phyloP scores from a whole-genome alignment of 2,113 vertebrate species.

The Nothobranchius kuhntae region DNA sequence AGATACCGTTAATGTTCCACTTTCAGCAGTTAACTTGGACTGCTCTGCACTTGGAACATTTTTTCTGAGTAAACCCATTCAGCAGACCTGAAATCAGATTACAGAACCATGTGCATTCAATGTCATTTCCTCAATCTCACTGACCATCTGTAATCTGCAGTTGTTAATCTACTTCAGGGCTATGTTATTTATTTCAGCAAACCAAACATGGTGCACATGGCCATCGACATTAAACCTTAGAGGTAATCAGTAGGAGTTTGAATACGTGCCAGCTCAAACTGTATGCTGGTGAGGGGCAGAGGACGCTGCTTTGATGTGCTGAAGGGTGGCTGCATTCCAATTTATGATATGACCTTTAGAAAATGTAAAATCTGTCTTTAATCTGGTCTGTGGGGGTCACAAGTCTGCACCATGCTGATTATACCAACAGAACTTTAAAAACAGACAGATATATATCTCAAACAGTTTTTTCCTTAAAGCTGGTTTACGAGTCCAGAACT shows the following conservation, averaged over 20 bases:
- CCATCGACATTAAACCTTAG: conserved; percentile 28
- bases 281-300: conserved; percentile 23
- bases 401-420: conserved; percentile 28
- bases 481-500: background rate
- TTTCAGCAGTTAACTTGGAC: conserved; percentile 25
- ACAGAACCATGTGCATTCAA: conserved; percentile 11
- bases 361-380: conserved; percentile 33
- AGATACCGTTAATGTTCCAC: conserved; percentile 10
- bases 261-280: conserved; percentile 38
- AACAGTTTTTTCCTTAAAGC: conserved; percentile 8
- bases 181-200: conserved; percentile 16
- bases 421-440: conserved; percentile 17
- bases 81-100: conserved; percentile 34
- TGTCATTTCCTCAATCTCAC: conserved; percentile 41
- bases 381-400: conserved; percentile 37
- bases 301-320: conserved; percentile 58
- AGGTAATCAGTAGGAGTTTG: conserved; percentile 58
- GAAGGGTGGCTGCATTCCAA: conserved; percentile 50
- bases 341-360: conserved; percentile 50
- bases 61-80: conserved; percentile 7
- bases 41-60: conserved; percentile 30
- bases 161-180: conserved; percentile 1
- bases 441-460: conserved; percentile 6
- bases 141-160: conserved; percentile 32
- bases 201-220: conserved; percentile 30